These are phyloP conservation scores for Craseonycteris thonglongyai DNA, from an alignment of 2,113 vertebrate genomes.

Conservation along the genomic window DNA sequence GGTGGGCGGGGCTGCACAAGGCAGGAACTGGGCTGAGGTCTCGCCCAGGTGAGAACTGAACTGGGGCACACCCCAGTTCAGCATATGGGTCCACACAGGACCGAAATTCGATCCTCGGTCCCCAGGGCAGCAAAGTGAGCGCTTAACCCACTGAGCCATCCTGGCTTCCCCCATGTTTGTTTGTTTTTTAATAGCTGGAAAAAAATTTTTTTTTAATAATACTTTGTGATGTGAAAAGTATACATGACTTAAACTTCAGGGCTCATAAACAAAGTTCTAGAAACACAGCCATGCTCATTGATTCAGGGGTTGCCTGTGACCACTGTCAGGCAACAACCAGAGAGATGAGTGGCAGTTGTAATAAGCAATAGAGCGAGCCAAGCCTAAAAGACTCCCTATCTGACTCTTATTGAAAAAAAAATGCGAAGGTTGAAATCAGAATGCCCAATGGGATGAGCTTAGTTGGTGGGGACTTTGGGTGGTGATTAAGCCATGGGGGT, in stretches of 20 bases:
- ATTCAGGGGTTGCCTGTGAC: background rate
- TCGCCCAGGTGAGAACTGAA: no score
- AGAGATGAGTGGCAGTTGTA: background rate
- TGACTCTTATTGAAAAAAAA: no score
- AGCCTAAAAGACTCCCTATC: background rate
- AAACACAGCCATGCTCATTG: background rate
- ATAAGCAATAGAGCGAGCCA: rapidly evolving
- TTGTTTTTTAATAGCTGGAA: background rate
- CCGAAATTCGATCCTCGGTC: no score
- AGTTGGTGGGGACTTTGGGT: background rate
- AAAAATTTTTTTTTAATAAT: background rate
- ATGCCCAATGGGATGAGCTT: background rate
- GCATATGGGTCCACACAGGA: no score
- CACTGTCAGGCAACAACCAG: background rate
- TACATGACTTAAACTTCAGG: background rate
- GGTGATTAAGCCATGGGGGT: background rate
- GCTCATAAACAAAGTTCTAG: background rate
- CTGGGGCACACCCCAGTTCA: no score
- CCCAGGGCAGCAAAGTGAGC: no score
- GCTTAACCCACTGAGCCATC: no score
- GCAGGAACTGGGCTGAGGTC: no score
- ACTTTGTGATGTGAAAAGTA: background rate
- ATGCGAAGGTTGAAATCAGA: no score
- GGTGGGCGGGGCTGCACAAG: no score
- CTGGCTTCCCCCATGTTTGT: no score